Base-by-base conservation (phyloP, 1,140 invertebrate genomes). In the Theocolax elegans region DNA sequence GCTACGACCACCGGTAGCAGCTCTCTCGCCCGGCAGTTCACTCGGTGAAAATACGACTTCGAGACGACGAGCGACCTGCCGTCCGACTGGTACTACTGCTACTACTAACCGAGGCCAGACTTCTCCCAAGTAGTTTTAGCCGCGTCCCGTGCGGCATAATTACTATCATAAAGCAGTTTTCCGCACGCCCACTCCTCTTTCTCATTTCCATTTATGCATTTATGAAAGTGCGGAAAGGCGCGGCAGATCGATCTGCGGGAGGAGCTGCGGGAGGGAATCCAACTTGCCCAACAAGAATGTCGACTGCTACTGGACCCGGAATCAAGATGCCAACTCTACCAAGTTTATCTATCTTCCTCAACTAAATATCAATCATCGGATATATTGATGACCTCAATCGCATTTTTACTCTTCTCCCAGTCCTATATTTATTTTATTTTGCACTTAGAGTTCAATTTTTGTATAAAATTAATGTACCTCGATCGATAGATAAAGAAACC, bases 151-250 rank as follows among this genome's bases (percentile, higher is more conserved):
- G 35, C 51, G 66, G 66, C 73, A 71, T 75, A 75, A 75, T 77
- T 77, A 74, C 74, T 67, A 71, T 71, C 68, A 74, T 77, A 75
- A 77, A 77, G 68, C 71, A 77, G 70, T 70, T 72, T 74, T 68
- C 23, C 40, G n/a, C 13, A 2, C 27, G 3, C 40, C 21, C 1
- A 4, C 17, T 53, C 35, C 21, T 12, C 56, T 62, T 53, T 42
- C 59, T 64, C 64, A 66, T 71, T 74, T 67, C 31, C 72, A 69
- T 72, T 72, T 72, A 68, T 68, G 67, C 59, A 65, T 65, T 72
- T 68, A 69, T 65, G 53, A 59, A 72, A 72, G 42, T 49, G 27
- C 44, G 29, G 56, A 69, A 42, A 66, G 23, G 51, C 29, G 35
- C 1, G 49, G 13, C 25, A 9, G 25, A n/a, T n/a, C 21, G 13